Conservation (phyloP, 1,140 invertebrate species). For the Drosophila persimilis region DNA sequence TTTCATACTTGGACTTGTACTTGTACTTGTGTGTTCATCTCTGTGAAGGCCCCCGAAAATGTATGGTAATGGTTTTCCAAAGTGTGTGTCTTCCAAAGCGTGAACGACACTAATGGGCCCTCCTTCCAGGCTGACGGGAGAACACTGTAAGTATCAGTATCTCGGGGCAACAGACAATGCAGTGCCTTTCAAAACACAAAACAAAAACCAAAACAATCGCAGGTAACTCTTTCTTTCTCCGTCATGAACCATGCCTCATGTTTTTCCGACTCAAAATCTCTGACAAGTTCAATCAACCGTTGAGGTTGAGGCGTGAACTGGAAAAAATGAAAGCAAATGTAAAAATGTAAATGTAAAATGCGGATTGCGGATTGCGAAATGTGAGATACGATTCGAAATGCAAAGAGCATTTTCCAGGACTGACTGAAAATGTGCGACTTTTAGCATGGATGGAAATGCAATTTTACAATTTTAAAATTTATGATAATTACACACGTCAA, state of each 20-base stretch:
- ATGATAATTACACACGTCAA: constrained; percentile 76
- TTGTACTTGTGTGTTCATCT: constrained; percentile 24
- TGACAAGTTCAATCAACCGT: constrained; percentile 79
- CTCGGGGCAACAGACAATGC: constrained; percentile 53
- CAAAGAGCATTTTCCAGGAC: constrained; percentile 61
- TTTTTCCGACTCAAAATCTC: constrained; percentile 54
- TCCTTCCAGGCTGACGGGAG: constrained; percentile 1
- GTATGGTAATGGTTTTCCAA: constrained; percentile 46
- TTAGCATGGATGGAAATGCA: constrained; percentile 73
- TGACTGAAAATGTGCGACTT: constrained; percentile 71
- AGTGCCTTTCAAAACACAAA: constrained; percentile 58
- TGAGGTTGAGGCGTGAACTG: constrained; percentile 74
- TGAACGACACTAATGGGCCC: constrained; percentile 56
- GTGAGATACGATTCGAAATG: constrained; percentile 49
- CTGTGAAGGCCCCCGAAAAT: constrained; percentile 54
- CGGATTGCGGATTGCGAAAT: constrained; percentile 18
- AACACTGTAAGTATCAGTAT: constrained; percentile 24
- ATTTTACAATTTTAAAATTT: constrained; percentile 77
- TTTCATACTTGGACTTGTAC: constrained; percentile 4
- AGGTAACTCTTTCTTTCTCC: constrained; percentile 28
- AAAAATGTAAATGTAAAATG: constrained; percentile 32
- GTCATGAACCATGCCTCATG: constrained; percentile 42
- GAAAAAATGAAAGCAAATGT: constrained; percentile 69
- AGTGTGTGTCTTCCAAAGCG: constrained; percentile 44
- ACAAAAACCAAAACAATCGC: constrained; percentile 14